phyloP scores from a whole-genome alignment of 2,113 vertebrate genomes.

The sheep (Ovis aries) region DNA sequence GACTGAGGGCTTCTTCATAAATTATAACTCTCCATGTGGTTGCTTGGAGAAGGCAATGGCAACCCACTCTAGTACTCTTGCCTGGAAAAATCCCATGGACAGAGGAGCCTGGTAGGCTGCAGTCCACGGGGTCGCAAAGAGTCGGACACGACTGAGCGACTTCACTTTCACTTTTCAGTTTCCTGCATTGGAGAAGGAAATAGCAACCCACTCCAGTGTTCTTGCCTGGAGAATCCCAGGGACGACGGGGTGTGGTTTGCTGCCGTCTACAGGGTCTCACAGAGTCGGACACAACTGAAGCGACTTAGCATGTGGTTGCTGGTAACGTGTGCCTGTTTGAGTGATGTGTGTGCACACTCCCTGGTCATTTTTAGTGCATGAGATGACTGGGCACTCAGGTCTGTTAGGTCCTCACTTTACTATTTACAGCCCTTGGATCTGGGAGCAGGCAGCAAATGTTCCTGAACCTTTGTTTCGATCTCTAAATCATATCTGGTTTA shows the following conservation, averaged over 20 bases:
- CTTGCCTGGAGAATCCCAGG: too few relatives aligned
- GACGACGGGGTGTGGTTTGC: fast-evolving
- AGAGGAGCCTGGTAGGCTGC: too few relatives aligned
- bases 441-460: neutral
- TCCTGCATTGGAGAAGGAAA: too few relatives aligned
- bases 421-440: neutral
- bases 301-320: neutral
- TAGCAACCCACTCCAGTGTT: too few relatives aligned
- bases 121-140: too few relatives aligned
- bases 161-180: too few relatives aligned
- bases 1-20: neutral
- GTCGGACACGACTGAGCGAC: too few relatives aligned
- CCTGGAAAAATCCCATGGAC: too few relatives aligned
- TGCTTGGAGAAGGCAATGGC: neutral
- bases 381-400: too few relatives aligned
- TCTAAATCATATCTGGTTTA: neutral
- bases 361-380: neutral
- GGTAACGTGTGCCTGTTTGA: neutral
- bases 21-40: neutral
- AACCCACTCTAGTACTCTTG: too few relatives aligned
- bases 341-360: fast-evolving
- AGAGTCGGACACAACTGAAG: too few relatives aligned
- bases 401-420: neutral
- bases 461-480: neutral
- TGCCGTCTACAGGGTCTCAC: too few relatives aligned